Percentiles rank a stretch among this genome's conserved stretches.
phyloP scores from a whole-genome alignment of 1,140 invertebrate genomes.

The Thaumatotibia leucotreta region DNA sequence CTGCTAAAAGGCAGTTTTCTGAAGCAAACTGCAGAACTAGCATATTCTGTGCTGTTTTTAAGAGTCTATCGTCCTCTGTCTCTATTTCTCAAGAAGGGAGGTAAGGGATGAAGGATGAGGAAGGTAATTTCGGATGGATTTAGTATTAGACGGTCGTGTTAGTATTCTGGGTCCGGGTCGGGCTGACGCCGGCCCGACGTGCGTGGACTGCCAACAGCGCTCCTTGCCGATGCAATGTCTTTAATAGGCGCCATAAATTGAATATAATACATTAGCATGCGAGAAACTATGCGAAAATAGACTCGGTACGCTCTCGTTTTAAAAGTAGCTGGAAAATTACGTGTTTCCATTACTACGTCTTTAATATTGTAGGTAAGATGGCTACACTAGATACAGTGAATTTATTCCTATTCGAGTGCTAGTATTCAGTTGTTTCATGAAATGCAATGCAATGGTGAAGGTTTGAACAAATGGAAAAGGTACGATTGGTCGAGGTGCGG shows the following conservation, averaged over 20 bases:
- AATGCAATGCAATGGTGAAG: too few species aligned
- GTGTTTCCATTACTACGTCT: conserved; percentile 1
- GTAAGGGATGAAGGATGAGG: background rate
- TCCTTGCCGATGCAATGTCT: conserved; percentile 40
- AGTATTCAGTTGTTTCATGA: too few species aligned
- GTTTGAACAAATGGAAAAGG: too few species aligned
- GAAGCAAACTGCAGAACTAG: conserved; percentile 29
- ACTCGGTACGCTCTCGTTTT: conserved; percentile 5
- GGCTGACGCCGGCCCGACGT: conserved; percentile 7
- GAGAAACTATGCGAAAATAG: conserved; percentile 20
- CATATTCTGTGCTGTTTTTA: background rate
- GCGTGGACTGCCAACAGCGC: background rate
- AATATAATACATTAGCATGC: conserved; percentile 41
- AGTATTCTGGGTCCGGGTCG: conserved; percentile 35
- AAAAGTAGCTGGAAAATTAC: conserved; percentile 18
- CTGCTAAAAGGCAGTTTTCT: conserved; percentile 43
- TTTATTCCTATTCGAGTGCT: too few species aligned
- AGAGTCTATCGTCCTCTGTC: background rate
- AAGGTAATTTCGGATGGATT: background rate
- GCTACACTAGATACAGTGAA: too few species aligned
- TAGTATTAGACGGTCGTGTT: conserved; percentile 21
- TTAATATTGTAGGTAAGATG: background rate
- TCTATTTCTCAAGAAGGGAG: background rate
- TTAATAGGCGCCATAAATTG: conserved; percentile 50
- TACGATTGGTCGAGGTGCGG: too few species aligned